These are phyloP conservation scores for Cotesia glomerata DNA, from an alignment of 1,140 invertebrate genomes.

Conservation along the genomic window DNA sequence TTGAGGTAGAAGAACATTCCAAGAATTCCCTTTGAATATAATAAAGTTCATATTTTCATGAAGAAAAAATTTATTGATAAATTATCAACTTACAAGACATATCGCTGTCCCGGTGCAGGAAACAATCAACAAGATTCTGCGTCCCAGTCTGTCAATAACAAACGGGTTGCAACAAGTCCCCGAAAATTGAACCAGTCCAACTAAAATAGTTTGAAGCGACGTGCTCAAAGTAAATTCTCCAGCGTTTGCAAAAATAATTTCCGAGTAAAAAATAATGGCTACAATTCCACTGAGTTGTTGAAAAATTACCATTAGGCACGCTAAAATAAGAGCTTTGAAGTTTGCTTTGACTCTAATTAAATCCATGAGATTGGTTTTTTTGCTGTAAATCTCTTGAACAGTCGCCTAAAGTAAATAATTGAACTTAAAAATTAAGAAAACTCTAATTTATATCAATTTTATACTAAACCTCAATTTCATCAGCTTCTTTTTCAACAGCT, in stretches of 20 bases:
- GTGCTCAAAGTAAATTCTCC: conserved; percentile 65
- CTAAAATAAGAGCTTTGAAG: conserved; percentile 73
- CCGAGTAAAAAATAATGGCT: conserved; percentile 82
- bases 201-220: conserved; percentile 76
- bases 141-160: conserved; percentile 77
- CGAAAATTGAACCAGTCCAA: conserved; percentile 76
- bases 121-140: conserved; percentile 73
- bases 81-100: conserved; percentile 48
- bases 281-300: conserved; percentile 86
- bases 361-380: conserved; percentile 64
- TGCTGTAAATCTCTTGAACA: conserved; percentile 65
- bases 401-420: conserved; percentile 47
- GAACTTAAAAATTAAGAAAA: neutral
- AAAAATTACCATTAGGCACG: conserved; percentile 73
- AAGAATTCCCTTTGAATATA: too few relatives aligned
- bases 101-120: conserved; percentile 73
- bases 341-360: conserved; percentile 66
- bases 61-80: neutral
- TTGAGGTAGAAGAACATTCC: too few relatives aligned
- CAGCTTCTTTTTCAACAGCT: conserved; percentile 54
- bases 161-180: conserved; percentile 74
- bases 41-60: too few relatives aligned
- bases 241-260: conserved; percentile 73
- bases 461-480: conserved; percentile 42
- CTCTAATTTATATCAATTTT: too few relatives aligned